A percentile compares a stretch with the other conserved stretches of the same genome.
These are phyloP conservation scores for Spea hammondii DNA, from an alignment of 2,797 vertebrate genomes.

Conservation along the genomic window DNA sequence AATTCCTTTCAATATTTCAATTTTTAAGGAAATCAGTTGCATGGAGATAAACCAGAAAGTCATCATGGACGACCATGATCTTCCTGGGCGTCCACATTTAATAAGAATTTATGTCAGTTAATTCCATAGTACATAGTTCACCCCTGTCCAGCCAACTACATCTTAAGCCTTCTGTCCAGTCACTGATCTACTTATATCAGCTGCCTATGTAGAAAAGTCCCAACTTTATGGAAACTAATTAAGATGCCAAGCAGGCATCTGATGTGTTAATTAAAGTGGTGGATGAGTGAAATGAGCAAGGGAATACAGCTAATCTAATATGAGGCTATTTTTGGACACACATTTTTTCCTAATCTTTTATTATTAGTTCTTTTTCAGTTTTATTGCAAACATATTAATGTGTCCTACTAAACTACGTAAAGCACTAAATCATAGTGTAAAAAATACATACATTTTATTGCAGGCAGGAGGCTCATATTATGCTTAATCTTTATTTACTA, in stretches of 20 bases:
- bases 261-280: conserved; percentile 49
- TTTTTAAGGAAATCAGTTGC: too few relatives aligned
- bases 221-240: conserved; percentile 46
- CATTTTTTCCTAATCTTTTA: too few relatives aligned
- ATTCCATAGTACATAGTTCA: too few relatives aligned
- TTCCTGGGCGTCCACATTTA: too few relatives aligned
- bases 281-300: conserved; percentile 38
- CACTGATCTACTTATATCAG: conserved; percentile 22
- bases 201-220: conserved; percentile 31
- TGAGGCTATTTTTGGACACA: conserved; percentile 20
- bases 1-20: too few relatives aligned
- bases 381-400: conserved; percentile 46
- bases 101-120: too few relatives aligned
- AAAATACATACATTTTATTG: not conserved
- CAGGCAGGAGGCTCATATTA: too few relatives aligned
- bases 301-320: conserved; percentile 49
- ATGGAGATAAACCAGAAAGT: too few relatives aligned
- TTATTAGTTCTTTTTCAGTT: conserved; percentile 27
- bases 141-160: too few relatives aligned
- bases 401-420: not conserved
- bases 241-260: conserved; percentile 48
- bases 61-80: too few relatives aligned
- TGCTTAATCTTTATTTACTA: too few relatives aligned
- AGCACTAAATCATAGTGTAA: not conserved
- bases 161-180: not conserved